These are phyloP conservation scores for Habroteleia sp. DNA, from an alignment of 2,888 invertebrate species.

Conservation along the genomic window DNA sequence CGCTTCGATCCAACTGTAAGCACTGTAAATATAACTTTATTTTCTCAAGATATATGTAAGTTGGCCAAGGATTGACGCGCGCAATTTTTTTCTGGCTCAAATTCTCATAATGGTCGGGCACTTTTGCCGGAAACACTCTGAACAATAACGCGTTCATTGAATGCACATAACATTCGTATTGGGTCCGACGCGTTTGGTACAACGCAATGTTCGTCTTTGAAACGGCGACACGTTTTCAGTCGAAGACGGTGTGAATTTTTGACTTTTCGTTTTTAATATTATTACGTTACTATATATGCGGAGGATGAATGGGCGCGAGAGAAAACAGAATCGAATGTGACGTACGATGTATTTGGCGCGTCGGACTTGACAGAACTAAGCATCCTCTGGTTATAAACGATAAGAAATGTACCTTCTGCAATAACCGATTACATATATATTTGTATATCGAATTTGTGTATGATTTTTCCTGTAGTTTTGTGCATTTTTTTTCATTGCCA, in stretches of 20 bases:
- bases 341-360: constrained; percentile 10
- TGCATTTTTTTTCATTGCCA: constrained; percentile 57
- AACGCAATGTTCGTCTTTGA: not conserved
- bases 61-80: constrained; percentile 1
- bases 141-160: constrained; percentile 31
- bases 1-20: constrained; percentile 20
- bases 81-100: not conserved
- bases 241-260: constrained; percentile 1
- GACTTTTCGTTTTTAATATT: constrained; percentile 20
- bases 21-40: constrained; percentile 54
- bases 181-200: constrained; percentile 16
- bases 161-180: constrained; percentile 36
- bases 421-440: constrained; percentile 59
- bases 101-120: constrained; percentile 11
- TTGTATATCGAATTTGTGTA: constrained; percentile 59
- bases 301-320: constrained; percentile 1
- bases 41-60: constrained; percentile 35
- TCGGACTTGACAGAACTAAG: constrained; percentile 35
- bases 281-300: constrained; percentile 2
- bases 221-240: not conserved
- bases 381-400: constrained; percentile 39
- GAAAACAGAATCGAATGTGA: constrained; percentile 5
- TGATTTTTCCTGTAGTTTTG: constrained; percentile 53
- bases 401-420: constrained; percentile 58
- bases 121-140: constrained; percentile 63